These are phyloP conservation scores for Sciaenops ocellatus DNA, from an alignment of 2,797 vertebrate genomes.

Conservation along the genomic window DNA sequence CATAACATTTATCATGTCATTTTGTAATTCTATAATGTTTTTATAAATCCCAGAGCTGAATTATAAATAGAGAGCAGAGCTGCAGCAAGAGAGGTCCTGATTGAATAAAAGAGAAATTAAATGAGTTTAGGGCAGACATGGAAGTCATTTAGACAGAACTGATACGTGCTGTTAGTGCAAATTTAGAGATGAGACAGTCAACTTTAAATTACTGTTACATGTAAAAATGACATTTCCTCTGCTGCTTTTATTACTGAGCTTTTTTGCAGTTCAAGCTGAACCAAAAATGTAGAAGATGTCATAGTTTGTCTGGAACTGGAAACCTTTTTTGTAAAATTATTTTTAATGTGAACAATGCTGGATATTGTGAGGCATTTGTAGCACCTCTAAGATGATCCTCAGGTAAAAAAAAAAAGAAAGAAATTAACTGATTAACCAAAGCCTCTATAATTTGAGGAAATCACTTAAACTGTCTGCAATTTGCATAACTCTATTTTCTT, in stretches of 20 bases:
- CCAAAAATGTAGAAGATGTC: slow-evolving; percentile 32
- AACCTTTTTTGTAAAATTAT: slow-evolving; percentile 7
- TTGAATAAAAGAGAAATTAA: slow-evolving; percentile 54
- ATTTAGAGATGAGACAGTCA: slow-evolving; percentile 10
- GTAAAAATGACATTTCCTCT: not conserved
- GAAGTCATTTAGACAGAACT: slow-evolving; percentile 24
- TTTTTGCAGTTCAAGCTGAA: slow-evolving; percentile 5
- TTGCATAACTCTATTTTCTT: slow-evolving; percentile 14
- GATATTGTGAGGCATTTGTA: slow-evolving; percentile 28
- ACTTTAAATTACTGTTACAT: slow-evolving; percentile 4
- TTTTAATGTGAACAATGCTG: slow-evolving; percentile 43
- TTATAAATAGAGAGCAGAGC: slow-evolving; percentile 47
- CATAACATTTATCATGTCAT: slow-evolving; percentile 45
- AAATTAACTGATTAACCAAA: slow-evolving; percentile 41
- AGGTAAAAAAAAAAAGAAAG: slow-evolving; percentile 33
- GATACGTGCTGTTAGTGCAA: not conserved
- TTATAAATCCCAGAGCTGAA: slow-evolving; percentile 54
- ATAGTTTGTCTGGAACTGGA: slow-evolving; percentile 18
- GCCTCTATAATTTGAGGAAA: slow-evolving; percentile 8
- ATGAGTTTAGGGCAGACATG: slow-evolving; percentile 45
- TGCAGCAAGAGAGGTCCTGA: slow-evolving; percentile 42
- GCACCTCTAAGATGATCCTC: slow-evolving; percentile 48
- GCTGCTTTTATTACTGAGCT: not conserved
- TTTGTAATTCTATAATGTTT: slow-evolving; percentile 53
- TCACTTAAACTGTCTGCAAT: slow-evolving; percentile 1